A percentile compares a stretch with the other conserved stretches of the same genome.
Evolutionary conservation across 2,113 vertebrate species (phyloP).

Genomic region (Balaenoptera acutorostrata): DNA sequence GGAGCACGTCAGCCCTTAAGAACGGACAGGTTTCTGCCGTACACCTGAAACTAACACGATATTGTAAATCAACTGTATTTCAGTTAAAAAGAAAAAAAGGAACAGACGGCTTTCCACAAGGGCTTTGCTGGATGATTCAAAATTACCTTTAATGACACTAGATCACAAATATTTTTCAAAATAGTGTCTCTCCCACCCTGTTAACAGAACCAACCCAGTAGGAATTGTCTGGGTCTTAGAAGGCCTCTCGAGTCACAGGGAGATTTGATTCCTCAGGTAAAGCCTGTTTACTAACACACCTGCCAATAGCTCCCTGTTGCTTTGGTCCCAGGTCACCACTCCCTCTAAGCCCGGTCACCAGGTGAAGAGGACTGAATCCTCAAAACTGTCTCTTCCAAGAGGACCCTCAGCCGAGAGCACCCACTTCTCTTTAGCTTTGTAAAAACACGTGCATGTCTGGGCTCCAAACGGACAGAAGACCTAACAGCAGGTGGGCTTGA

Average conservation of each 20-base stretch:
- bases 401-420: not conserved
- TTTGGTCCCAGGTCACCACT: not conserved
- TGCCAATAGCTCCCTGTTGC: not conserved
- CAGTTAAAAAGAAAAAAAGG: not conserved
- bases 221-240: not conserved
- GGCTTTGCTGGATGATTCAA: not conserved
- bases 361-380: not conserved
- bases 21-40: not conserved
- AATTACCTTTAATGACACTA: not conserved
- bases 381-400: not conserved
- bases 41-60: not conserved
- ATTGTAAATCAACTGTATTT: too few relatives aligned
- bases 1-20: not conserved
- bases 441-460: rapidly evolving
- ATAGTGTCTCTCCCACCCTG: not conserved
- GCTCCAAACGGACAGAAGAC: not conserved
- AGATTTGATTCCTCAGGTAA: not conserved
- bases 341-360: not conserved
- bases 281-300: not conserved
- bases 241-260: not conserved
- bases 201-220: not conserved
- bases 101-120: not conserved
- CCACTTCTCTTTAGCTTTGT: not conserved
- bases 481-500: not conserved
- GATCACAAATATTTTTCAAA: not conserved